Conservation (phyloP, 2,888 invertebrate genomes). For the Phorcus lineatus region DNA sequence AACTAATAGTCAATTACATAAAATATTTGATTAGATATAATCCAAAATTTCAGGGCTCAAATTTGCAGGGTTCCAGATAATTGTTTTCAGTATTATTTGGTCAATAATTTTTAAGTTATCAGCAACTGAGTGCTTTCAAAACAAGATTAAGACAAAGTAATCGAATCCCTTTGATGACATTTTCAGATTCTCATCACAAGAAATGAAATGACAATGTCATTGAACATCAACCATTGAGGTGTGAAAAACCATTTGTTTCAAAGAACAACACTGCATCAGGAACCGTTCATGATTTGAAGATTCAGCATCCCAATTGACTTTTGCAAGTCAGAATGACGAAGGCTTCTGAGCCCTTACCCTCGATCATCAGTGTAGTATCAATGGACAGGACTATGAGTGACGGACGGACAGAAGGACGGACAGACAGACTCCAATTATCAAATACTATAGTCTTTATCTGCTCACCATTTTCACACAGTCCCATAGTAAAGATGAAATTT, state of each 20-base stretch:
- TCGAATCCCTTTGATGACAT: too few species aligned
- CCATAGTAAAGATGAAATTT: neutral
- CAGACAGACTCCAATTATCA: neutral
- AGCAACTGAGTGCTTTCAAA: too few species aligned
- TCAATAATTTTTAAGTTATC: too few species aligned
- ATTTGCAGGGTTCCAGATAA: too few species aligned
- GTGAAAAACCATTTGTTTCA: neutral
- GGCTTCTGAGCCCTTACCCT: slow-evolving; percentile 6
- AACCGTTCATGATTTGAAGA: neutral
- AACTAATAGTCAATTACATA: too few species aligned
- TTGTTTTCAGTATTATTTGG: too few species aligned
- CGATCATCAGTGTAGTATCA: neutral
- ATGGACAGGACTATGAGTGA: neutral
- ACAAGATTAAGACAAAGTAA: too few species aligned
- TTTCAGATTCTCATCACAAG: too few species aligned
- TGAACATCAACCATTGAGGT: neutral
- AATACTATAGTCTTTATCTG: slow-evolving; percentile 3
- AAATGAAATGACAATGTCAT: neutral
- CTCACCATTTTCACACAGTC: slow-evolving; percentile 1
- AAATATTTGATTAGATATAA: too few species aligned
- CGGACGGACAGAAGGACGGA: neutral
- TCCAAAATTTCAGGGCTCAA: too few species aligned
- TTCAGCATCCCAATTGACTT: neutral
- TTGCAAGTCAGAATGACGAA: neutral
- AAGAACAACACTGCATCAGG: neutral